phyloP scores from a whole-genome alignment of 1,140 invertebrate species.

The Galleria mellonella region DNA sequence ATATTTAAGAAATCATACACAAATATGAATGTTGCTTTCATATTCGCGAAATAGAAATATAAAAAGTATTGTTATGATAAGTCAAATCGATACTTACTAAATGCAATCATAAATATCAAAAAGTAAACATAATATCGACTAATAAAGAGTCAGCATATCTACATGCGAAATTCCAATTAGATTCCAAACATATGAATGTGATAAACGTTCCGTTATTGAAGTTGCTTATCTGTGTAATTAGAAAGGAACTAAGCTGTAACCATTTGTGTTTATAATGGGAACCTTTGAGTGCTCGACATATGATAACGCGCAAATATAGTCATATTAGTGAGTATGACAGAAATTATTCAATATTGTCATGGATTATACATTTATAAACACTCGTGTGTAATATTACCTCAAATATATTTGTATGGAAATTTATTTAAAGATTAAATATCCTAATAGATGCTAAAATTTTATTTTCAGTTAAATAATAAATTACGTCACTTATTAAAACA shows the following conservation, averaged over 20 bases:
- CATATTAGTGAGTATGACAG: slow-evolving; percentile 43
- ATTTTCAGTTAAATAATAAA: too few species aligned
- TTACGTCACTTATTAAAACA: too few species aligned
- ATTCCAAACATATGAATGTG: slow-evolving; percentile 68
- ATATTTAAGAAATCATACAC: too few species aligned
- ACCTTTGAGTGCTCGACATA: slow-evolving; percentile 36
- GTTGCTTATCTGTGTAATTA: slow-evolving; percentile 70
- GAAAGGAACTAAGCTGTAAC: slow-evolving; percentile 70
- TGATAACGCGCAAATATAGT: slow-evolving; percentile 10
- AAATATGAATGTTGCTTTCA: too few species aligned
- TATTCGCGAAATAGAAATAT: too few species aligned
- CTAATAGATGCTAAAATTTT: too few species aligned
- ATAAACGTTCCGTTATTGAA: slow-evolving; percentile 70
- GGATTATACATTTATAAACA: too few species aligned
- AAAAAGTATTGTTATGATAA: slow-evolving; percentile 2
- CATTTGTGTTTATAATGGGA: slow-evolving; percentile 68
- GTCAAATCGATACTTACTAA: slow-evolving; percentile 32
- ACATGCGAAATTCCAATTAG: slow-evolving; percentile 73
- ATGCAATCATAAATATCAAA: slow-evolving; percentile 64
- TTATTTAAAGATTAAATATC: too few species aligned
- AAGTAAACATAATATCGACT: slow-evolving; percentile 70
- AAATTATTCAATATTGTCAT: neutral
- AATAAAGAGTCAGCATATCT: slow-evolving; percentile 70
- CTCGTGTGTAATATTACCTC: too few species aligned
- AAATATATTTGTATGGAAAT: too few species aligned